Conservation (phyloP, 2,113 vertebrate genomes). For the Microcebus griseorufus region DNA sequence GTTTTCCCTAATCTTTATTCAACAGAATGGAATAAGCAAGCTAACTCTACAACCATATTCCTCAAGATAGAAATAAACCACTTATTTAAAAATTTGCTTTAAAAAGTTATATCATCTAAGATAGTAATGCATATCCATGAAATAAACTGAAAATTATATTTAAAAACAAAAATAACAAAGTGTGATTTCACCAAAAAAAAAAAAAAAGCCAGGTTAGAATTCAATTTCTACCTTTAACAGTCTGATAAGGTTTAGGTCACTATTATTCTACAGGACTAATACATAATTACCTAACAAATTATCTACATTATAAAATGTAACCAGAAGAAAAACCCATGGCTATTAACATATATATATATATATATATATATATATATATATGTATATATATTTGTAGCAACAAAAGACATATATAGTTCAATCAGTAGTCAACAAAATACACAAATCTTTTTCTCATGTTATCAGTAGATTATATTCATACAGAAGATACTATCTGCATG, state of each 20-base stretch:
- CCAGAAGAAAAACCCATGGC: not conserved
- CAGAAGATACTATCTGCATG: not conserved
- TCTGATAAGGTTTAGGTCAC: not conserved
- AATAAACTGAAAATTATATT: slow-evolving; percentile 2
- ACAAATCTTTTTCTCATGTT: not conserved
- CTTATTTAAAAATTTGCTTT: not conserved
- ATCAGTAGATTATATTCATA: not conserved
- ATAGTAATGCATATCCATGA: not conserved
- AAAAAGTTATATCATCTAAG: not conserved
- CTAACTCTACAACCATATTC: not conserved
- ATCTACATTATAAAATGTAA: slow-evolving; percentile 27
- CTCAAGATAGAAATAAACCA: not conserved
- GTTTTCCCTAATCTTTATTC: not conserved
- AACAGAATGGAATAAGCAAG: not conserved
- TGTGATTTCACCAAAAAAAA: not conserved
- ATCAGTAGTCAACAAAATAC: not conserved
- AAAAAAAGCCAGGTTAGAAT: not conserved
- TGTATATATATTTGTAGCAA: not conserved
- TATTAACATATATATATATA: not conserved
- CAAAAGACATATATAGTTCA: not conserved
- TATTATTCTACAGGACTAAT: not conserved
- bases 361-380: too few species aligned
- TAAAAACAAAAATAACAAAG: not conserved
- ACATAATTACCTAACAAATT: not conserved
- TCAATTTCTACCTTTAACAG: not conserved